Evolutionary conservation across 2,797 vertebrate species (phyloP).

Genomic region (Ctenochaetus hawaiiensis): DNA sequence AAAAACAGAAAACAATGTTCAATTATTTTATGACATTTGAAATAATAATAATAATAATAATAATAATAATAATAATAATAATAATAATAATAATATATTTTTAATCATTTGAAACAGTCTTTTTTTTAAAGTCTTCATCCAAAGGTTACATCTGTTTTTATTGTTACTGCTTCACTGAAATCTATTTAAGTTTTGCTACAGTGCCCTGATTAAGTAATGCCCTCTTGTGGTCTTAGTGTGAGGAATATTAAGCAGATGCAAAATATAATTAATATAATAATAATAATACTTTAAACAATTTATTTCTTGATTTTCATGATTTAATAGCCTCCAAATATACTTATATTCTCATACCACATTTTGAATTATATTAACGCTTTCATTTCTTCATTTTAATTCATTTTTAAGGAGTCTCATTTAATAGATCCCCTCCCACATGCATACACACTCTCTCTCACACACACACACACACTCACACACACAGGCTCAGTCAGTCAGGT

Average conservation of each 20-base stretch:
- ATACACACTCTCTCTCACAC: constrained; percentile 8
- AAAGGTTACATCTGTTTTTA: not conserved
- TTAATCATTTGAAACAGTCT: not conserved
- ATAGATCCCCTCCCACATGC: not conserved
- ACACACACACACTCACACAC: constrained; percentile 34
- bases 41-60: not conserved
- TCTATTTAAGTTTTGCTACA: constrained; percentile 18
- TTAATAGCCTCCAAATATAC: not conserved
- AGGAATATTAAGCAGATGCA: constrained; percentile 36
- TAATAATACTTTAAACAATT: not conserved
- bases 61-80: constrained; percentile 2
- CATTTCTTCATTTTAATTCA: constrained; percentile 16
- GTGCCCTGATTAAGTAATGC: constrained; percentile 60
- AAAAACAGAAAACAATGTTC: too few relatives aligned
- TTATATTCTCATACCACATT: not conserved
- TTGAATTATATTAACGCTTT: not conserved
- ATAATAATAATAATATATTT: not conserved
- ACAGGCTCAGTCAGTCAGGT: not conserved
- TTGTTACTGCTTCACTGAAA: constrained; percentile 1
- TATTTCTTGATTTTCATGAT: not conserved
- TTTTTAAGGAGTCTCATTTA: constrained; percentile 26
- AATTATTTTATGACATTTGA: too few relatives aligned
- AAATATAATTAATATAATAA: constrained; percentile 34
- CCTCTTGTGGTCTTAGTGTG: constrained; percentile 60
- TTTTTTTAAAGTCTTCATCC: not conserved